Percentiles rank a stretch among this genome's conserved stretches.
Conservation (phyloP, 2,888 invertebrate genomes). For the Caenorhabditis panamensis region DNA sequence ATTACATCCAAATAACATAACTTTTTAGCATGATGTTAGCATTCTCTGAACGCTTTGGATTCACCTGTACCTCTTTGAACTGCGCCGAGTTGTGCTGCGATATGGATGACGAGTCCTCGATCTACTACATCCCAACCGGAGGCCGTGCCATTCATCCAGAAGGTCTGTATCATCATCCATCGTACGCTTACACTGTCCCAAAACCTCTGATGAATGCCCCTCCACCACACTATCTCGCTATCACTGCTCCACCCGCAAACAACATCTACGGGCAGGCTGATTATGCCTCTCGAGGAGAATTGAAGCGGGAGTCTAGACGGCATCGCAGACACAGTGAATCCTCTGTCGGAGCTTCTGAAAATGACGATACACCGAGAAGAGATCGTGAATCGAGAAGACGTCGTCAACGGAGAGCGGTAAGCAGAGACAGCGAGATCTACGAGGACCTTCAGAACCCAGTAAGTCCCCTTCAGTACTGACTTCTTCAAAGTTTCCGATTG, state of each 20-base stretch:
- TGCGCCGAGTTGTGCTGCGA: constrained; percentile 70
- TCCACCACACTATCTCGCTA: constrained; percentile 71
- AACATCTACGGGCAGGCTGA: constrained; percentile 52
- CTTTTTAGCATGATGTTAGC: constrained; percentile 74
- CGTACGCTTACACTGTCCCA: constrained; percentile 68
- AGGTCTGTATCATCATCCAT: constrained; percentile 66
- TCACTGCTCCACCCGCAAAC: constrained; percentile 59
- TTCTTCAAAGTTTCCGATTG: background rate
- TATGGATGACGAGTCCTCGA: constrained; percentile 74
- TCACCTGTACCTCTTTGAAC: constrained; percentile 56
- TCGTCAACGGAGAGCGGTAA: constrained; percentile 47
- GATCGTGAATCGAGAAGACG: constrained; percentile 51
- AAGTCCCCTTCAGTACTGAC: background rate
- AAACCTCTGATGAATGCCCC: constrained; percentile 61
- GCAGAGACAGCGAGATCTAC: constrained; percentile 67
- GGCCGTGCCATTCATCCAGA: constrained; percentile 68
- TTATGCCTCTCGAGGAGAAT: constrained; percentile 36
- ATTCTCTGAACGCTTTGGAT: constrained; percentile 72
- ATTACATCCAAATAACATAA: background rate
- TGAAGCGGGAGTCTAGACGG: constrained; percentile 45
- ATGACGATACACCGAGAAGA: constrained; percentile 44
- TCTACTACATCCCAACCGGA: constrained; percentile 76
- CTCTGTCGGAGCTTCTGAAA: constrained; percentile 35
- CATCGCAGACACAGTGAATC: constrained; percentile 57
- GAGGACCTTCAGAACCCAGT: constrained; percentile 70